Percentiles rank a stretch among this genome's conserved stretches.
These are phyloP conservation scores for Conus canariensis DNA, from an alignment of 2,888 invertebrate genomes.

Conservation along the genomic window DNA sequence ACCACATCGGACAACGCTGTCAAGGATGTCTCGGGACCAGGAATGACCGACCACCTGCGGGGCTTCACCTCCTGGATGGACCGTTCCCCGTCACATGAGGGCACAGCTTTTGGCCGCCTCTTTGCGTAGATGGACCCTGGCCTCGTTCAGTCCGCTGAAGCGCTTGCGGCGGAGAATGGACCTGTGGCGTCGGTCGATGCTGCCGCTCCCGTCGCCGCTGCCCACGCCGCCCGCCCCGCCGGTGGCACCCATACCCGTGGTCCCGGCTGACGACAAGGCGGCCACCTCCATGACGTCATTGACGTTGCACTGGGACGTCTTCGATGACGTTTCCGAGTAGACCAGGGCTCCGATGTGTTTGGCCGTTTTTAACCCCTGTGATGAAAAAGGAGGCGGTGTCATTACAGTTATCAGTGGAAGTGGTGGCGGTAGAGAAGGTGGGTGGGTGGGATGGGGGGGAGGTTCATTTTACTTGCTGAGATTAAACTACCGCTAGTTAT, in stretches of 20 bases:
- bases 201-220: slow-evolving; percentile 60
- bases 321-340: slow-evolving; percentile 85
- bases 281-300: slow-evolving; percentile 85
- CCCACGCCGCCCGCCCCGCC: slow-evolving; percentile 55
- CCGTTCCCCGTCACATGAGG: slow-evolving; percentile 61
- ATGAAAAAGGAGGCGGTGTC: neutral
- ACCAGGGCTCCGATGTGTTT: slow-evolving; percentile 84
- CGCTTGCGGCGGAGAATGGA: slow-evolving; percentile 48
- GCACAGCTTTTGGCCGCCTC: slow-evolving; percentile 72
- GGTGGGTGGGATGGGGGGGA: too few species aligned
- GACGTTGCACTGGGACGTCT: slow-evolving; percentile 83
- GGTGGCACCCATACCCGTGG: slow-evolving; percentile 48
- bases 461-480: too few species aligned
- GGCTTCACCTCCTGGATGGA: too few species aligned
- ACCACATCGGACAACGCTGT: neutral
- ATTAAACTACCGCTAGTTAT: too few species aligned
- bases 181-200: slow-evolving; percentile 45
- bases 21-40: neutral
- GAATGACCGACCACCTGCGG: neutral
- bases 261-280: slow-evolving; percentile 79
- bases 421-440: too few species aligned
- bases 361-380: slow-evolving; percentile 83
- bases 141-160: slow-evolving; percentile 70
- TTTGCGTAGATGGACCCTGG: slow-evolving; percentile 66
- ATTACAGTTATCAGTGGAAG: too few species aligned